phyloP scores from a whole-genome alignment of 2,113 vertebrate species.

The Aix galericulata region DNA sequence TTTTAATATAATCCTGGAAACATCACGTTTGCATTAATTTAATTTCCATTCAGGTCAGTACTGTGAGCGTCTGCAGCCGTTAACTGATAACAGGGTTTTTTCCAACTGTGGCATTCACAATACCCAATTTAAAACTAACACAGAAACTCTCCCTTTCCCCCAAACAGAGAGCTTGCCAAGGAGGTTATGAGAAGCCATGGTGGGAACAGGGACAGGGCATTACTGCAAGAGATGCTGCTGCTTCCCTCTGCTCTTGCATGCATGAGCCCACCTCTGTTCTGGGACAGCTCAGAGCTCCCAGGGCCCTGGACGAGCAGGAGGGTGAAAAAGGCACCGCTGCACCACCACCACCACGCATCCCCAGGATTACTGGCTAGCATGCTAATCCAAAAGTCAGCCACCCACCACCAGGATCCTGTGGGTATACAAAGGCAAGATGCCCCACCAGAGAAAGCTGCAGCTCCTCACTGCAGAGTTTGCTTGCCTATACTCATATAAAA shows the following conservation, averaged over 20 bases:
- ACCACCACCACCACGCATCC: background rate
- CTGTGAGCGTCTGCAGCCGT: background rate
- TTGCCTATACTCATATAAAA: background rate
- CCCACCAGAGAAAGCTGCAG: background rate
- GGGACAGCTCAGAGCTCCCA: background rate
- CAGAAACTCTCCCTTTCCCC: background rate
- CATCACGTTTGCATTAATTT: conserved; percentile 32
- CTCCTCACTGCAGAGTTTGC: background rate
- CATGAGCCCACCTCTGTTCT: background rate
- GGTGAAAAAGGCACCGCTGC: background rate
- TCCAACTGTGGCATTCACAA: background rate
- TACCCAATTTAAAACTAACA: background rate
- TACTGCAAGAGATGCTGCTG: background rate
- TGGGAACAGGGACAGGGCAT: background rate
- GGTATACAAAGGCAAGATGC: background rate
- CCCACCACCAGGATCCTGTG: background rate
- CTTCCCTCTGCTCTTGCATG: background rate
- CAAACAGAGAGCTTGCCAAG: background rate
- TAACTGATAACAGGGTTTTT: background rate
- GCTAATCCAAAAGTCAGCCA: background rate
- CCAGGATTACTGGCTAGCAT: background rate
- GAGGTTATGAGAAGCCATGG: background rate
- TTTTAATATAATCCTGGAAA: conserved; percentile 44
- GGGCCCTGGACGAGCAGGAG: background rate
- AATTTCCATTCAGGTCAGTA: background rate